A percentile compares a stretch with the other conserved stretches of the same genome.
Conservation (phyloP, 2,797 vertebrate species). For the Gymnothorax javanicus region DNA sequence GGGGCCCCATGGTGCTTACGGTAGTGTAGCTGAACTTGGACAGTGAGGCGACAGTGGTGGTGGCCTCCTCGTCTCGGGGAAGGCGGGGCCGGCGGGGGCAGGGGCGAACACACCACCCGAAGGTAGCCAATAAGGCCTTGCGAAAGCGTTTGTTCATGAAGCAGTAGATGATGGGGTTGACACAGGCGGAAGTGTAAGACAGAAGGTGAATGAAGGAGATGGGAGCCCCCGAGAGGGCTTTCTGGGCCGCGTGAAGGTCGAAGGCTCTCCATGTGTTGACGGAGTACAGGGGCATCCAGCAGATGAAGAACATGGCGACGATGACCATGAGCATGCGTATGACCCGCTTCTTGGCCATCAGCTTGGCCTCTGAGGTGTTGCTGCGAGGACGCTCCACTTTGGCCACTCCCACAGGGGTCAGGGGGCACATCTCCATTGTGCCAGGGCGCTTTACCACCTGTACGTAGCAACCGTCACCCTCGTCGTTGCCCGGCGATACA, state of each 20-base stretch:
- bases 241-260: constrained; percentile 70
- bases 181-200: constrained; percentile 85
- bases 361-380: constrained; percentile 83
- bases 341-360: constrained; percentile 90
- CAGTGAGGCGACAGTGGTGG: constrained; percentile 77
- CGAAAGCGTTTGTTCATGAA: constrained; percentile 98
- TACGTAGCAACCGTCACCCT: constrained; percentile 89
- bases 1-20: constrained; percentile 86
- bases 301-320: constrained; percentile 89
- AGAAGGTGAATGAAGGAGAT: constrained; percentile 94
- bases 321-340: constrained; percentile 95
- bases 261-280: constrained; percentile 95
- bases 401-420: constrained; percentile 56
- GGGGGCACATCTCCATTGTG: constrained; percentile 81
- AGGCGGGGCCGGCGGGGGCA: constrained; percentile 55
- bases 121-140: constrained; percentile 83
- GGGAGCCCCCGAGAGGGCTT: constrained; percentile 82
- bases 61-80: constrained; percentile 72
- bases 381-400: constrained; percentile 71
- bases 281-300: constrained; percentile 92
- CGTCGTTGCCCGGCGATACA: constrained; percentile 62
- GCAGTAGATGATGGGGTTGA: constrained; percentile 96
- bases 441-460: constrained; percentile 70
- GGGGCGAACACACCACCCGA: constrained; percentile 72
- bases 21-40: constrained; percentile 95